phyloP scores from a whole-genome alignment of 30 jellyfish, hydroid and myxozoan species.

The Chrysaora quinquecirrha region DNA sequence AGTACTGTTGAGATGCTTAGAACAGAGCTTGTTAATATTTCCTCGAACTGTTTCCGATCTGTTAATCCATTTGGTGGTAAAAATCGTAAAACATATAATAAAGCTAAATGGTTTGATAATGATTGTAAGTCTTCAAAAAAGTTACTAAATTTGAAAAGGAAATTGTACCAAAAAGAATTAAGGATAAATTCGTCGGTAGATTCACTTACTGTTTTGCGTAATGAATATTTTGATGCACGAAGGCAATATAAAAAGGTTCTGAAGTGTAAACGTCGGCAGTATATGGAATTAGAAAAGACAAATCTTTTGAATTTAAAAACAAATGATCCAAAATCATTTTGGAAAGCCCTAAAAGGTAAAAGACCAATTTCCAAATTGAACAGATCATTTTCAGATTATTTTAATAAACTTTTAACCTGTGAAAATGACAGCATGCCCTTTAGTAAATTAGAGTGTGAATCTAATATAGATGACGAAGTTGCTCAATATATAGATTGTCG shows the following conservation, averaged over 20 bases:
- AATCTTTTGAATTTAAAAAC: background rate
- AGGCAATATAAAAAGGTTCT: background rate
- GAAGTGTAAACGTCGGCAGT: background rate
- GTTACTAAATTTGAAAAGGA: background rate
- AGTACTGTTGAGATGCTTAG: background rate
- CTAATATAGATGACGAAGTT: background rate
- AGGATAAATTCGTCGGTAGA: background rate
- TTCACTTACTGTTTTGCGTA: background rate
- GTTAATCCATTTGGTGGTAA: background rate
- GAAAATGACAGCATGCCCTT: too few species aligned
- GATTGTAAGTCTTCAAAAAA: background rate
- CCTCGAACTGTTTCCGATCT: background rate
- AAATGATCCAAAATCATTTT: background rate
- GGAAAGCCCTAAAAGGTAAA: background rate
- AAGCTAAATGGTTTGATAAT: background rate
- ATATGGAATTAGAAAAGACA: background rate
- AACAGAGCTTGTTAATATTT: background rate
- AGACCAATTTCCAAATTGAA: background rate
- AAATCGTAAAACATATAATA: background rate
- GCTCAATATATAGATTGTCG: background rate
- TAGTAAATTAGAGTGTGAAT: background rate
- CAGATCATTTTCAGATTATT: background rate
- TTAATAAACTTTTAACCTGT: background rate
- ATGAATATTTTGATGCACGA: background rate
- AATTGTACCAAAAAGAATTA: background rate